Evolutionary conservation across 2,797 vertebrate species (phyloP).

Genomic region (Anolis apletophallus): DNA sequence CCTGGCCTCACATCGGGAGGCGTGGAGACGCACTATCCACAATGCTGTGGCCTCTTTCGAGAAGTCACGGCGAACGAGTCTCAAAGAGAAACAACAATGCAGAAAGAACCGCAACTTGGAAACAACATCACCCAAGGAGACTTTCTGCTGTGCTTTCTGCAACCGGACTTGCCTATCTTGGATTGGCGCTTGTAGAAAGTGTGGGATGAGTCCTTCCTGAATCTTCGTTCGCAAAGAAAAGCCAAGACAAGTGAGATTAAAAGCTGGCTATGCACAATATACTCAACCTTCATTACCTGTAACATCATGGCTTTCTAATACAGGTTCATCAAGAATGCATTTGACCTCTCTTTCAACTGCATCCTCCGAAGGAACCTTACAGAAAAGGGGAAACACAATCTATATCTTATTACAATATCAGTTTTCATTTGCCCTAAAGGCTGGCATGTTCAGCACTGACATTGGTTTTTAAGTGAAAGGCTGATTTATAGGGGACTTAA

Average conservation of each 20-base stretch:
- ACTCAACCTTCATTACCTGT: background rate
- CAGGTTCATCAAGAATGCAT: constrained; percentile 5
- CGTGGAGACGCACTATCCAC: too few relatives aligned
- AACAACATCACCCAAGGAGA: too few relatives aligned
- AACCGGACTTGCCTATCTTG: too few relatives aligned
- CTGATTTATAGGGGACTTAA: background rate
- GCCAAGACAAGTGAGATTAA: background rate
- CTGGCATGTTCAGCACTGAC: background rate
- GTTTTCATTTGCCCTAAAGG: background rate
- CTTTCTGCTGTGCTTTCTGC: too few relatives aligned
- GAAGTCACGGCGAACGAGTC: too few relatives aligned
- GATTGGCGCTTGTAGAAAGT: too few relatives aligned
- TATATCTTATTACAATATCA: background rate
- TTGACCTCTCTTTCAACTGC: background rate
- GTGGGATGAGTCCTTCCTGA: too few relatives aligned
- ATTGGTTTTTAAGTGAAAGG: background rate
- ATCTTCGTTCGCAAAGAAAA: too few relatives aligned
- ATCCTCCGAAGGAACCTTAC: background rate
- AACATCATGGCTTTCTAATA: background rate
- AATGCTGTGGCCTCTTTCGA: too few relatives aligned
- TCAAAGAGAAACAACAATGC: too few relatives aligned
- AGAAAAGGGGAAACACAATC: background rate
- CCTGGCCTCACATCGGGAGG: too few relatives aligned
- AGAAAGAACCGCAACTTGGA: too few relatives aligned
- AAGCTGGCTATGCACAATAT: background rate